Evolutionary conservation across 2,797 vertebrate species (phyloP).

Genomic region (Betta splendens): DNA sequence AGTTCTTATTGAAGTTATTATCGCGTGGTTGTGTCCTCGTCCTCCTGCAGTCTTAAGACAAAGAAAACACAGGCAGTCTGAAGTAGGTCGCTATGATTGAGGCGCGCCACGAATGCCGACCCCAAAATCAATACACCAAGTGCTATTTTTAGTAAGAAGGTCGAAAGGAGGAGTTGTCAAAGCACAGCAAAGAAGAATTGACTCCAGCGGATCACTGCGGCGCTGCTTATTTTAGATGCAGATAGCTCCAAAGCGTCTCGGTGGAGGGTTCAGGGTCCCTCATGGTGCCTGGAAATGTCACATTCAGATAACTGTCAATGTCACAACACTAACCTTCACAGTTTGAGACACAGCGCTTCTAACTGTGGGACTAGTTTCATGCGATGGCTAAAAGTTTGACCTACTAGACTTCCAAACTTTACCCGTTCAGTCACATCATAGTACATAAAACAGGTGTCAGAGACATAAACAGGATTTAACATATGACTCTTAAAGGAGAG

Average conservation of each 20-base stretch:
- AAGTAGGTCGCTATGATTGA: slow-evolving; percentile 80
- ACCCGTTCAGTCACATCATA: no score
- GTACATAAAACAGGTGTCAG: neutral
- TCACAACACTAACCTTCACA: slow-evolving; percentile 50
- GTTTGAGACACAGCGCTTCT: slow-evolving; percentile 13
- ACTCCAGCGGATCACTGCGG: slow-evolving; percentile 61
- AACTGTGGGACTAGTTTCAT: neutral
- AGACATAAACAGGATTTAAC: slow-evolving; percentile 8
- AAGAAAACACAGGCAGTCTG: slow-evolving; percentile 70
- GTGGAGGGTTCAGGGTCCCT: slow-evolving; percentile 54
- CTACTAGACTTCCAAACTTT: no score
- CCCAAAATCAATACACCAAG: slow-evolving; percentile 79
- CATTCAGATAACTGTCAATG: slow-evolving; percentile 67
- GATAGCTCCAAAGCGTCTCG: slow-evolving; percentile 71
- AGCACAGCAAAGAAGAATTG: slow-evolving; percentile 54
- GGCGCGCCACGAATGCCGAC: slow-evolving; percentile 75
- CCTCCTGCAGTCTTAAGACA: slow-evolving; percentile 41
- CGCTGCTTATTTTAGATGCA: slow-evolving; percentile 68
- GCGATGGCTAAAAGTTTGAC: neutral
- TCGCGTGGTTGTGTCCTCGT: slow-evolving; percentile 39
- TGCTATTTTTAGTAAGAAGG: slow-evolving; percentile 83
- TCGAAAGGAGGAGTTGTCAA: slow-evolving; percentile 76
- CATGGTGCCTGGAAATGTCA: slow-evolving; percentile 59
- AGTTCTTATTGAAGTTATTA: no score
- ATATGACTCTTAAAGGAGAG: slow-evolving; percentile 22